A percentile compares a stretch with the other conserved stretches of the same genome.
Conservation (phyloP, 2,797 vertebrate species). For the Pitangus sulphuratus region DNA sequence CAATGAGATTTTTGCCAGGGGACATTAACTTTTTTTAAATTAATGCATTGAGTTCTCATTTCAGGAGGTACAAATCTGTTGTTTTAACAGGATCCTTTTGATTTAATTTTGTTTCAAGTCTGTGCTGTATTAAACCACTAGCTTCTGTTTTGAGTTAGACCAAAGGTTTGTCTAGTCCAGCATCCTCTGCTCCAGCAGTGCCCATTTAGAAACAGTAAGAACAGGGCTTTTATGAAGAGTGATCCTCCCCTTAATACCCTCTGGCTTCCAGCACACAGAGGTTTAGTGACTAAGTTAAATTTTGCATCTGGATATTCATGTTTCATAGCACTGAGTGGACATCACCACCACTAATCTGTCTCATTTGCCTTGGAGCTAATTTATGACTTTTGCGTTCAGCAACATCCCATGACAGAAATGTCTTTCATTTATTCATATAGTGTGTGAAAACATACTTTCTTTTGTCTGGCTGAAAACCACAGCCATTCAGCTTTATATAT, state of each 20-base stretch:
- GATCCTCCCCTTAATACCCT: not conserved
- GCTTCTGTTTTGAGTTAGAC: not conserved
- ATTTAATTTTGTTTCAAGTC: slow-evolving; percentile 22
- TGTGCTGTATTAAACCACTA: not conserved
- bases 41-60: not conserved
- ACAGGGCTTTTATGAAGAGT: not conserved
- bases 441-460: not conserved
- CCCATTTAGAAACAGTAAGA: not conserved
- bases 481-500: slow-evolving; percentile 16
- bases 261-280: not conserved
- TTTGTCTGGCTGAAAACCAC: slow-evolving; percentile 6
- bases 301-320: slow-evolving; percentile 1
- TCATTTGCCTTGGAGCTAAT: slow-evolving; percentile 18
- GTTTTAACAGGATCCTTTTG: not conserved
- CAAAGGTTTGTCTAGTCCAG: not conserved
- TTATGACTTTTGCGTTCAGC: not conserved
- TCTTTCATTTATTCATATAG: slow-evolving; percentile 18
- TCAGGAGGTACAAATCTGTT: not conserved
- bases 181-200: not conserved
- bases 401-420: not conserved
- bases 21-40: not conserved
- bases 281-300: slow-evolving; percentile 10
- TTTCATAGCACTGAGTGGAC: slow-evolving; percentile 19
- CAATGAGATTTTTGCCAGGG: slow-evolving; percentile 4
- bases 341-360: not conserved